Evolutionary conservation across 2,888 invertebrate genomes (phyloP).

Genomic region (Polydrusus cervinus): DNA sequence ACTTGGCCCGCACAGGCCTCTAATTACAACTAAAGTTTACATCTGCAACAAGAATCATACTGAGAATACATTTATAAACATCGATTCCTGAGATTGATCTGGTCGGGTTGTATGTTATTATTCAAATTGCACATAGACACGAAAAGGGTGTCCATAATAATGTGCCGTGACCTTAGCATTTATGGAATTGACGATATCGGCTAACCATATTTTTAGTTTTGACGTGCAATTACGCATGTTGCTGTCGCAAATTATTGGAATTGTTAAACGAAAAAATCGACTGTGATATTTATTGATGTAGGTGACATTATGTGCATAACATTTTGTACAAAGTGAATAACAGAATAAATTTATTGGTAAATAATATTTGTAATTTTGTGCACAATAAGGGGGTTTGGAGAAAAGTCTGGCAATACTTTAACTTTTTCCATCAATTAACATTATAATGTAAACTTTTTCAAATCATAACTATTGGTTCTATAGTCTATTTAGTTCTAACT

Average conservation of each 20-base stretch:
- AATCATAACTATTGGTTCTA: too few species aligned
- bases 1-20: too few species aligned
- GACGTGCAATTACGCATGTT: conserved; percentile 26
- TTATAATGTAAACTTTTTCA: too few species aligned
- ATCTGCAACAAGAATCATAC: conserved; percentile 36
- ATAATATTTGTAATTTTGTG: too few species aligned
- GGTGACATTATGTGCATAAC: not conserved
- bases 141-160: conserved; percentile 54
- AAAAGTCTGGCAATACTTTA: too few species aligned
- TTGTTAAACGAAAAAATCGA: not conserved
- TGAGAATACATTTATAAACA: conserved; percentile 38
- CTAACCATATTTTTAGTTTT: conserved; percentile 9
- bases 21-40: conserved; percentile 9
- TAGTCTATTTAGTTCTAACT: too few species aligned
- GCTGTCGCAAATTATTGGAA: conserved; percentile 12
- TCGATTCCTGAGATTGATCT: conserved; percentile 30
- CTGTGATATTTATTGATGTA: not conserved
- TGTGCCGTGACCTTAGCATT: conserved; percentile 49
- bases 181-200: conserved; percentile 36
- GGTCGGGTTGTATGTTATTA: conserved; percentile 41
- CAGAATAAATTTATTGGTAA: not conserved
- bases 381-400: too few species aligned
- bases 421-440: too few species aligned
- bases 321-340: not conserved
- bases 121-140: conserved; percentile 44